Base-by-base conservation (phyloP, 2,888 invertebrate genomes). In the Tetranychus piercei region DNA sequence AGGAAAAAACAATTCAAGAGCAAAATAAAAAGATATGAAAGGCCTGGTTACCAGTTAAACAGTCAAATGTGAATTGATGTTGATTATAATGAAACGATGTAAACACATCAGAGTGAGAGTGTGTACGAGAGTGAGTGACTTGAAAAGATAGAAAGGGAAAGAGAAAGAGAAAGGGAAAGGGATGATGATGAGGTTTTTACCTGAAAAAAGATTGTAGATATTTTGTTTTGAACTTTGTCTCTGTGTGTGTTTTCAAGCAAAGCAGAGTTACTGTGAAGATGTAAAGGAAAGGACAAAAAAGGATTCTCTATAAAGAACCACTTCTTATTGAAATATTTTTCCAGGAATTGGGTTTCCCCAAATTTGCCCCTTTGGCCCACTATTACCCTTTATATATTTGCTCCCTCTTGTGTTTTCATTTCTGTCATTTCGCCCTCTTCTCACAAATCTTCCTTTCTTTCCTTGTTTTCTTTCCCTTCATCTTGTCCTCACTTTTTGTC, bases 401-500 rank as follows among this genome's bases (percentile, higher is more conserved):
- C 55, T 55, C 55, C 55, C 55, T 55, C 55, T 55, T 15, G 9
- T 44, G 44, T 72, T 72, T 34, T 34, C 44, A n/a, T 22, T 44
- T 9, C 9, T 71, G 11, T 20, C 8, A 20, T 15, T 55, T 15
- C 55, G 9, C 55, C 55, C 55, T 55, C 55, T 55, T 15, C 15
- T 44, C 15, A 34, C 34, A 44, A 43, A 18, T 44, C 71, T n/a
- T 22, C 34, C 71, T 44, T 43, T 2, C n/a, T 44, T n/a, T 23
- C 71, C 23, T 23, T 71, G 34, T 71, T 23, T 22, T 23, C 23
- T 23, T 23, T 71, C 71, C 22, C 44, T 22, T 23, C 43, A 9
- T 71, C 71, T 71, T 23, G 8, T 23, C 43, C 71, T 71, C 71
- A 22, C 34, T 71, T 20, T 23, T 43, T 71, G 9, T 71, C 44